Evolutionary conservation across 2,888 invertebrate genomes (phyloP).

Genomic region (Panorpa germanica): DNA sequence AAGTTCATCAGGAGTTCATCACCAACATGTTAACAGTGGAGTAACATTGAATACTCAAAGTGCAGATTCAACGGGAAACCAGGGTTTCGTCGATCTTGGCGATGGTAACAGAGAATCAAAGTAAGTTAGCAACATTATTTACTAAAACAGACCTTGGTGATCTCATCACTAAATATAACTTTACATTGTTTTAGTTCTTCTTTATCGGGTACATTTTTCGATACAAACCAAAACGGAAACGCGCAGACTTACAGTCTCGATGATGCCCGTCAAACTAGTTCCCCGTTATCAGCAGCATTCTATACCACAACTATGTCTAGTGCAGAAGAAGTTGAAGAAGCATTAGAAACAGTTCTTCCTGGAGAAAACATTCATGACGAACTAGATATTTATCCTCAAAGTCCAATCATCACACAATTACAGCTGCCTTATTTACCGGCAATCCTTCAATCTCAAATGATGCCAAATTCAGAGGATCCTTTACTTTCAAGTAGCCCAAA

Average conservation of each 20-base stretch:
- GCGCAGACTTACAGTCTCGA: slow-evolving; percentile 30
- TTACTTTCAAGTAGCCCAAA: slow-evolving; percentile 66
- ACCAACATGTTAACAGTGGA: no score
- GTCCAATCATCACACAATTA: slow-evolving; percentile 30
- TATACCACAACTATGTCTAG: slow-evolving; percentile 72
- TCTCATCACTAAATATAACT: no score
- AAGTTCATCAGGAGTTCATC: no score
- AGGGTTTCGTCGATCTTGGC: no score
- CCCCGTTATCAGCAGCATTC: slow-evolving; percentile 66
- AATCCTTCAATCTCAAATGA: slow-evolving; percentile 58
- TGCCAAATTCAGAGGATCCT: slow-evolving; percentile 77
- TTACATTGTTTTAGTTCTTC: no score
- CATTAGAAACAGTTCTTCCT: slow-evolving; percentile 65
- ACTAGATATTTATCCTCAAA: slow-evolving; percentile 26
- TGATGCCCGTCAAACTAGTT: slow-evolving; percentile 53
- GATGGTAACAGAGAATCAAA: no score
- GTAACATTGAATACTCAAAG: no score
- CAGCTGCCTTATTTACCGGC: slow-evolving; percentile 25
- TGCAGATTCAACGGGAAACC: no score
- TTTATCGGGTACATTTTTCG: no score
- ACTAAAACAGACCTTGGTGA: no score
- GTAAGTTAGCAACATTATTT: no score
- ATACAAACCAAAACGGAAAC: no score
- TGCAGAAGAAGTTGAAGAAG: slow-evolving; percentile 73
- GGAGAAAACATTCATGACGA: slow-evolving; percentile 46